A percentile compares a stretch with the other conserved stretches of the same genome.
Conservation (phyloP, 2,888 invertebrate species). For the Boloria selene region DNA sequence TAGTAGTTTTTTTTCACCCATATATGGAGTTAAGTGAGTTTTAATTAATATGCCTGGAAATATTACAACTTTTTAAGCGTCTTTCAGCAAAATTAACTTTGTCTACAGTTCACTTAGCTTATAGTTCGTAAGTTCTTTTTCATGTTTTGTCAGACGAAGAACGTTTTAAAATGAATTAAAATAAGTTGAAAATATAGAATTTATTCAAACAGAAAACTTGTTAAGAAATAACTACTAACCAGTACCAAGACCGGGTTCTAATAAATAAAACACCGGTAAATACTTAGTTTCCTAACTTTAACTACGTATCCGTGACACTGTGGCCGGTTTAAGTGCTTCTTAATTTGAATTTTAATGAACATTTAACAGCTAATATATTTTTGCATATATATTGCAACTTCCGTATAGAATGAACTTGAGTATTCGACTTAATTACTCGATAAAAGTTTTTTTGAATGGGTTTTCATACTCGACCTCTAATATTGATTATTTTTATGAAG, state of each 20-base stretch:
- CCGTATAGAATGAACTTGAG: background rate
- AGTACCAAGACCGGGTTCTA: slow-evolving; percentile 22
- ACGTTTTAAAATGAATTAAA: slow-evolving; percentile 27
- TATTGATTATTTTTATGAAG: slow-evolving; percentile 21
- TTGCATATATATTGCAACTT: slow-evolving; percentile 1
- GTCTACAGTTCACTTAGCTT: slow-evolving; percentile 4
- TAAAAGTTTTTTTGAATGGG: slow-evolving; percentile 17
- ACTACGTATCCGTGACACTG: slow-evolving; percentile 11
- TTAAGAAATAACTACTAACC: slow-evolving; percentile 26
- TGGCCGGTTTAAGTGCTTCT: background rate
- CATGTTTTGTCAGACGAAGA: slow-evolving; percentile 19
- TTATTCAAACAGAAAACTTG: slow-evolving; percentile 28
- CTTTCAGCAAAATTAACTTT: slow-evolving; percentile 16
- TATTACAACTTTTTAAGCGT: background rate
- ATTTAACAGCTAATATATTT: slow-evolving; percentile 33
- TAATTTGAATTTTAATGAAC: slow-evolving; percentile 28
- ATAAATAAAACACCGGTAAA: slow-evolving; percentile 23
- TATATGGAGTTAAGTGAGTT: slow-evolving; percentile 13
- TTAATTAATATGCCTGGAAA: slow-evolving; percentile 41
- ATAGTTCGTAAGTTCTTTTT: slow-evolving; percentile 28
- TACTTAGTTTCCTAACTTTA: slow-evolving; percentile 27
- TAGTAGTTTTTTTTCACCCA: slow-evolving; percentile 23
- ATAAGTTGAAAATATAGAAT: slow-evolving; percentile 30
- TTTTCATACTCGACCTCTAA: slow-evolving; percentile 12
- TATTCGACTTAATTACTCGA: slow-evolving; percentile 19